phyloP scores from a whole-genome alignment of 2,888 invertebrate genomes.

The Sinelater perroti region DNA sequence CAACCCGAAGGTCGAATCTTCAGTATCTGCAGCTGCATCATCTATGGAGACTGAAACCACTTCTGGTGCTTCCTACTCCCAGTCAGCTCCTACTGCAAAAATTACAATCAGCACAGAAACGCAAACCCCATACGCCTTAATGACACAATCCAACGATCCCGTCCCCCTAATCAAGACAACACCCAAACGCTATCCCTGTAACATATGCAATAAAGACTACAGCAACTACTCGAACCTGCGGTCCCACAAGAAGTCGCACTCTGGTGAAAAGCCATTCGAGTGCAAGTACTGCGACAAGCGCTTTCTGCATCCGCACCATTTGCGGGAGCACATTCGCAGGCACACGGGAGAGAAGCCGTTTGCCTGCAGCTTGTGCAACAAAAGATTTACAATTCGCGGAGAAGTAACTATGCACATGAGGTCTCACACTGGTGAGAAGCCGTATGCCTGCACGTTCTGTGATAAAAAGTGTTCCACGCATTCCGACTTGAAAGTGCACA shows the following conservation, averaged over 20 bases:
- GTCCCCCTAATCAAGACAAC: constrained; percentile 23
- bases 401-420: constrained; percentile 54
- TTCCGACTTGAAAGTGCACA: constrained; percentile 48
- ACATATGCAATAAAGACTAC: constrained; percentile 54
- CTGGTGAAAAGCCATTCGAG: constrained; percentile 59
- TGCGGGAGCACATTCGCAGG: constrained; percentile 55
- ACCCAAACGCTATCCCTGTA: constrained; percentile 45
- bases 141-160: constrained; percentile 37
- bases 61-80: background rate
- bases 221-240: constrained; percentile 56
- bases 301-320: constrained; percentile 58
- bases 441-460: constrained; percentile 65
- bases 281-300: constrained; percentile 59
- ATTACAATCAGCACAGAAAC: constrained; percentile 30
- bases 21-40: background rate
- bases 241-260: constrained; percentile 57
- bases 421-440: constrained; percentile 65
- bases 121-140: constrained; percentile 36
- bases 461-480: constrained; percentile 66
- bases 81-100: constrained; percentile 16
- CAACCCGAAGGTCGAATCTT: background rate
- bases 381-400: constrained; percentile 54
- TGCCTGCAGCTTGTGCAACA: constrained; percentile 55
- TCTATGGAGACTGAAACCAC: constrained; percentile 5
- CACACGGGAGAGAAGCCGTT: constrained; percentile 59